A percentile compares a stretch with the other conserved stretches of the same genome.
These are phyloP conservation scores for Athrips mouffetella DNA, from an alignment of 2,888 invertebrate genomes.

Conservation along the genomic window DNA sequence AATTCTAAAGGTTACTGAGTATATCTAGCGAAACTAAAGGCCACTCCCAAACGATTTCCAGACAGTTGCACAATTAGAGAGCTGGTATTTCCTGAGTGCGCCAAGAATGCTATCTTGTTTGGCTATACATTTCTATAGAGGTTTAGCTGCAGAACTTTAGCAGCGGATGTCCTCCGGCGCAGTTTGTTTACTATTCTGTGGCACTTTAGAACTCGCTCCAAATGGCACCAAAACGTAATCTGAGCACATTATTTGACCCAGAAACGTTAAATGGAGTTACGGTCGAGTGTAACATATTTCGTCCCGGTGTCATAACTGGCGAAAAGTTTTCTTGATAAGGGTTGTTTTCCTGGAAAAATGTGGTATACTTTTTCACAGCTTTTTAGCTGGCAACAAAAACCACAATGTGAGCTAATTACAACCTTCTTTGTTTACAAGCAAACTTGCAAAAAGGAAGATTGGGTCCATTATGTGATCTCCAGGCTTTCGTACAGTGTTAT, in stretches of 20 bases:
- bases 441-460: slow-evolving; percentile 40
- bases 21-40: not conserved
- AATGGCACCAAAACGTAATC: slow-evolving; percentile 46
- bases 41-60: not conserved
- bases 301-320: not conserved
- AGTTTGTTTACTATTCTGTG: not conserved
- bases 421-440: slow-evolving; percentile 9
- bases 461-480: slow-evolving; percentile 37
- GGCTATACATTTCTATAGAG: too few relatives aligned
- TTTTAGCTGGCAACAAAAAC: not conserved
- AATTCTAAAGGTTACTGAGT: not conserved
- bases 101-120: not conserved
- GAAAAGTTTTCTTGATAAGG: not conserved
- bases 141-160: not conserved
- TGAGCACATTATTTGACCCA: slow-evolving; percentile 16
- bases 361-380: not conserved
- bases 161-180: not conserved
- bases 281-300: slow-evolving; percentile 1
- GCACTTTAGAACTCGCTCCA: slow-evolving; percentile 27
- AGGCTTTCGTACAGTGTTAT: slow-evolving; percentile 45
- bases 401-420: not conserved
- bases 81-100: not conserved
- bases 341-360: not conserved
- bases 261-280: slow-evolving; percentile 1
- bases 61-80: not conserved